Evolutionary conservation across 2,888 invertebrate species (phyloP).

Genomic region (Polydrusus pterygomalis): DNA sequence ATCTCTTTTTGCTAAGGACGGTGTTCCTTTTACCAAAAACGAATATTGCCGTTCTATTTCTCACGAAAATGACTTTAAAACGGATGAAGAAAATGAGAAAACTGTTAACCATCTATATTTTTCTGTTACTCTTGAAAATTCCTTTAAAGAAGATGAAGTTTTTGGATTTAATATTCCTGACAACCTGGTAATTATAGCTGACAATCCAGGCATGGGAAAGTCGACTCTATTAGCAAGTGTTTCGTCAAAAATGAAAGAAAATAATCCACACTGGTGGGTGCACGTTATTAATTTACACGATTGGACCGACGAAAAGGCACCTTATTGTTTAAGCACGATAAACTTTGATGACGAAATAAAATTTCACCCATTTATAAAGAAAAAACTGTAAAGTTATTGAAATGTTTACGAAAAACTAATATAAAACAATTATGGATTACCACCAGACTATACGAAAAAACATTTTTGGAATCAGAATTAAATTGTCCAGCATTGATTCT

Average conservation of each 20-base stretch:
- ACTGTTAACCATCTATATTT: too few species aligned
- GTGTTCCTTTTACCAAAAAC: too few species aligned
- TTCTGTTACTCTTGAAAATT: not conserved
- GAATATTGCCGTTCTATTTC: too few species aligned
- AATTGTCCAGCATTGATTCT: slow-evolving; percentile 5
- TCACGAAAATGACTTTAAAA: too few species aligned
- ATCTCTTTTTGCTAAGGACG: too few species aligned
- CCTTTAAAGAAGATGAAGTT: too few species aligned
- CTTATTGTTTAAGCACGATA: not conserved
- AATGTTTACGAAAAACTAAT: not conserved
- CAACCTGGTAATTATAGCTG: not conserved
- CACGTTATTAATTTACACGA: slow-evolving; percentile 3
- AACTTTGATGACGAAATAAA: not conserved
- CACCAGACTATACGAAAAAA: not conserved
- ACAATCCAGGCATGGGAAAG: slow-evolving; percentile 19
- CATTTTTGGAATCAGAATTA: not conserved
- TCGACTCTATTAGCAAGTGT: not conserved
- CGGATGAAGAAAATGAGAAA: too few species aligned
- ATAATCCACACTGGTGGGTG: not conserved
- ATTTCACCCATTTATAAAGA: not conserved
- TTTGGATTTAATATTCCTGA: not conserved
- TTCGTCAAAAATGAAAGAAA: slow-evolving; percentile 6
- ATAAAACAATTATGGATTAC: too few species aligned
- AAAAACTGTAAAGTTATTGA: slow-evolving; percentile 1
- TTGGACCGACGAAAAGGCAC: not conserved